Conservation (phyloP, 2,888 invertebrate genomes). For the Synergus laeviventris region DNA sequence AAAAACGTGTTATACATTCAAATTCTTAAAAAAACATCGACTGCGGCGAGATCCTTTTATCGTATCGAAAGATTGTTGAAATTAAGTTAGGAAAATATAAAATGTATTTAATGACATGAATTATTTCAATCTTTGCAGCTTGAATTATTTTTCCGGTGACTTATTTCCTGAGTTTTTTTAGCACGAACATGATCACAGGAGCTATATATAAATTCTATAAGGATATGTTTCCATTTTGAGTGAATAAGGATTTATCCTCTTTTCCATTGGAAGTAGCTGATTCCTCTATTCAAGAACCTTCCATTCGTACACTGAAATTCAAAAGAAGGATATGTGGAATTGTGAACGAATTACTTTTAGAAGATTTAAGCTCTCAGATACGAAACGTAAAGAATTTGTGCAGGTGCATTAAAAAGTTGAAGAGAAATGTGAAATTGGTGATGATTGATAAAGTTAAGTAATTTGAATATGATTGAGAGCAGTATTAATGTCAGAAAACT, state of each 20-base stretch:
- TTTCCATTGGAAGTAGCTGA: slow-evolving; percentile 14
- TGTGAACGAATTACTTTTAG: slow-evolving; percentile 12
- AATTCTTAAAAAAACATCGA: no score
- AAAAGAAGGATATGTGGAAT: neutral
- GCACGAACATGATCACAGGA: neutral
- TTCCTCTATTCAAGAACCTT: slow-evolving; percentile 10
- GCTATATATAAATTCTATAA: slow-evolving; percentile 3
- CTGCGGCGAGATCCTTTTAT: no score
- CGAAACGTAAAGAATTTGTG: neutral
- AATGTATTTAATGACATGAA: neutral
- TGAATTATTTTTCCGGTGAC: neutral
- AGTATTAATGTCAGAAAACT: slow-evolving; percentile 19
- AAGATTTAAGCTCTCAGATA: neutral
- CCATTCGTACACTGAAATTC: slow-evolving; percentile 9
- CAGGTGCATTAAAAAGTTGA: neutral
- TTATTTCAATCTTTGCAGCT: neutral
- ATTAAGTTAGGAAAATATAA: neutral
- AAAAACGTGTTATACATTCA: no score
- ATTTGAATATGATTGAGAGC: neutral
- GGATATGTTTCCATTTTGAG: neutral
- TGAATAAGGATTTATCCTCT: slow-evolving; percentile 20
- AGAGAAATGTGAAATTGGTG: neutral
- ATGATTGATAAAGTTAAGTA: neutral
- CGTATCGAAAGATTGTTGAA: no score
- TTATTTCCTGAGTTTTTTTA: neutral